Base-by-base conservation (phyloP, 92 coral and sea anemone species). In the Meandrina meandrites region DNA sequence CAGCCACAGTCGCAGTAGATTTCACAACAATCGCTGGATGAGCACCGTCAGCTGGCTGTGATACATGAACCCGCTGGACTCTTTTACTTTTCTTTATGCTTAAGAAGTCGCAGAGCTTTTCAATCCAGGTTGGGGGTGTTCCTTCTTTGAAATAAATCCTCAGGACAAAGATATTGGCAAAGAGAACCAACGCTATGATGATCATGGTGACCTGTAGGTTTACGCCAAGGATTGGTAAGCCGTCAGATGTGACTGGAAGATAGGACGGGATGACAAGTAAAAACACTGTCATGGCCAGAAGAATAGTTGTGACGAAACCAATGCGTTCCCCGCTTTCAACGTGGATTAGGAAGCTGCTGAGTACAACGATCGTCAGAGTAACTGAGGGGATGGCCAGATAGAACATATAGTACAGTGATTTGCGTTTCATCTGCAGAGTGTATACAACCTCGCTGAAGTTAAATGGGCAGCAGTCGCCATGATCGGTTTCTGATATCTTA, bases 281-380 rank as follows among this genome's bases (percentile, higher is more conserved):
- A 57, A 94, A 94, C 28, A 94, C 98, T 76, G 88, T 94, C 94
- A 94, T 93, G 82, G 94, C 95, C 15, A 94, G 89, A 37, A 94
- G 88, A 5, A 94, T 86, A 1, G 98, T 94, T 35, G 95, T 94
- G 74, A 94, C 94, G 80, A 94, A 94, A 0, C 96, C 98, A 42
- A 94, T 85, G 82, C 98, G 91, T 71, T 94, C 98, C 67, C 98
- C 98, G 75, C 96, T 93, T 73, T 94, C 93, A 62, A 95, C 87
- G 80, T 95, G 98, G 79, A 94, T 89, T 31, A 84, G 92, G 90
- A 94, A 94, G 53, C 96, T 90, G 30, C 87, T 40, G 16, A 94
- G 84, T 0, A 95, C 81, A 31, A 94, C 75, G 67, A 86, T 0
- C 32, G 93, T 81, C 13, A 94, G 94, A 5, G 89, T 77, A 32